Conservation (phyloP, 2,888 invertebrate species). For the Leucozona laternaria region DNA sequence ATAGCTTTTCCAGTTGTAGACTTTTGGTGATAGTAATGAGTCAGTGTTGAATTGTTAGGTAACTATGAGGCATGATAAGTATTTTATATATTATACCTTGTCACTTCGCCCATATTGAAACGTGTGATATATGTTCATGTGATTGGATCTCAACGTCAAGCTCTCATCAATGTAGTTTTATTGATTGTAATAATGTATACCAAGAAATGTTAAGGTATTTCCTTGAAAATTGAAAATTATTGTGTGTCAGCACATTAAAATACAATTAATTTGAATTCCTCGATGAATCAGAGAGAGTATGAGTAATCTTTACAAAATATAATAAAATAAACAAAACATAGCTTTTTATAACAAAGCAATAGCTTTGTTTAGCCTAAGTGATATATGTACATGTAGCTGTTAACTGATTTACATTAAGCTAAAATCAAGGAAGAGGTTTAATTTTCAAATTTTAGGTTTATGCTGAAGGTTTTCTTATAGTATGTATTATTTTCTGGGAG, state of each 20-base stretch:
- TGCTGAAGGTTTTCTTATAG: not conserved
- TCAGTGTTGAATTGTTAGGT: slow-evolving; percentile 25
- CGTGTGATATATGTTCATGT: slow-evolving; percentile 22
- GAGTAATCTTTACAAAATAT: not conserved
- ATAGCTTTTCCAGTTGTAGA: not conserved
- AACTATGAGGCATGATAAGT: slow-evolving; percentile 8
- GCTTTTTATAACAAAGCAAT: not conserved
- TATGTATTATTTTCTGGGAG: too few species aligned
- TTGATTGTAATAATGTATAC: not conserved
- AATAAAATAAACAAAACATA: not conserved
- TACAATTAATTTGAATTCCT: slow-evolving; percentile 1
- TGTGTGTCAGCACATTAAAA: slow-evolving; percentile 7
- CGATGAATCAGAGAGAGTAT: slow-evolving; percentile 13
- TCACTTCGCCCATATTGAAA: slow-evolving; percentile 9
- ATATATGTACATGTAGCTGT: too few species aligned
- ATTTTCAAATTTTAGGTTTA: not conserved
- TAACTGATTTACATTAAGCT: not conserved
- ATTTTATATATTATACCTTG: not conserved
- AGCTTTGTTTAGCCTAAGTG: not conserved
- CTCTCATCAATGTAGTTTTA: not conserved
- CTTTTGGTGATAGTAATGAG: slow-evolving; percentile 19
- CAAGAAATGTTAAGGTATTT: slow-evolving; percentile 12
- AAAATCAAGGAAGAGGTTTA: not conserved
- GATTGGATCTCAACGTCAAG: not conserved
- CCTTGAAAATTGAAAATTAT: not conserved